Base-by-base conservation (phyloP, 2,797 vertebrate genomes). In the Pseudochaenichthys georgianus region DNA sequence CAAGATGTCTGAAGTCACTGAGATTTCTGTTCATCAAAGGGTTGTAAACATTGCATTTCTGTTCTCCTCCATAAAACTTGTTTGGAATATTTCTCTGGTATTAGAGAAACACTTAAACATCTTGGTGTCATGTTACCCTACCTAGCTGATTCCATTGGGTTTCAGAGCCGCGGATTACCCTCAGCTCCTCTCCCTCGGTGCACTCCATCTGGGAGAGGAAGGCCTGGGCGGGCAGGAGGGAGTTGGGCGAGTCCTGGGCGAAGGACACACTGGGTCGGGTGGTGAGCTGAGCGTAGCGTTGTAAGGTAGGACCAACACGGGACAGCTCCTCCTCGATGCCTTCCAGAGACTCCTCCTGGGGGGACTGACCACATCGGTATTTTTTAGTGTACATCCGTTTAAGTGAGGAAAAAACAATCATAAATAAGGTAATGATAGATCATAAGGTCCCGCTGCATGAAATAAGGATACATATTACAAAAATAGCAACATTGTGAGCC, bases 191-290 rank as follows among this genome's bases (percentile, higher is more conserved):
- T 0, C 84, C 85, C 64, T 97, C 96, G 13, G 58, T 60, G 62
- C 84, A 96, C 64, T 98, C 96, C 82, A 99, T 87, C 87, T 96
- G 96, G 0, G 96, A 96, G 45, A 99, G 95, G 74, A 99, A 99
- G 17, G 85, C 93, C 81, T 94, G 96, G 28, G 95, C 94, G 2
- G 96, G 93, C 53, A 99, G 63, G 0, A 83, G 48, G 0, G 81
- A 87, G 0, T 92, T 92, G 0, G 91, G 94, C 1, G 95, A 92
- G 74, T 96, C 95, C 80, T 96, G 95, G 48, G 94, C 95, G 70
- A 97, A 96, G 15, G 94, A 94, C 50, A 96, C 95, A 1, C 90
- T 74, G 17, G 91, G 91, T 77, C 94, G 94, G 0, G 90, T 83
- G 60, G 90, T 95, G 69, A 96, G 93, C 80, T 95, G 95, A 28